These are phyloP conservation scores for Buteo buteo DNA, from an alignment of 2,113 vertebrate genomes.

Conservation along the genomic window DNA sequence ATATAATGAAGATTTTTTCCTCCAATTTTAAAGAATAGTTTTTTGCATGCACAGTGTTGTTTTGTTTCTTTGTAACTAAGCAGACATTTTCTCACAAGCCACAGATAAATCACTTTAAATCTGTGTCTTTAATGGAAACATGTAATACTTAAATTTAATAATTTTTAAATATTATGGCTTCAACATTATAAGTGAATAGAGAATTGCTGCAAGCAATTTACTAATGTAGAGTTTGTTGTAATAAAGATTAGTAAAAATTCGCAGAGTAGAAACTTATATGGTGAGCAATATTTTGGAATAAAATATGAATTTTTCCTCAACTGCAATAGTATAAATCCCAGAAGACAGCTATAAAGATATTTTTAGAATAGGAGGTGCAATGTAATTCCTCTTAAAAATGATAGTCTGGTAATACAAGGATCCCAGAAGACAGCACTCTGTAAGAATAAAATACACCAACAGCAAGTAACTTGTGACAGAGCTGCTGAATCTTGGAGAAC, in stretches of 20 bases:
- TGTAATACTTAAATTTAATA: background rate
- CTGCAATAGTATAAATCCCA: background rate
- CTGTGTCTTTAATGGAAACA: background rate
- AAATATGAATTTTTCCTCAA: background rate
- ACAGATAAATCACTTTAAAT: background rate
- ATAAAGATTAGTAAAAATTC: background rate
- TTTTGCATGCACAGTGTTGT: background rate
- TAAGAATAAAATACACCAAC: background rate
- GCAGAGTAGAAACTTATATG: background rate
- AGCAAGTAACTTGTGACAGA: background rate
- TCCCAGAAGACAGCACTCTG: background rate
- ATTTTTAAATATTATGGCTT: background rate
- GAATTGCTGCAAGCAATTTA: background rate
- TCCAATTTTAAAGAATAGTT: background rate
- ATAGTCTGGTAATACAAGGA: background rate
- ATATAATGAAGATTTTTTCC: background rate
- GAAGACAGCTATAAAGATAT: background rate
- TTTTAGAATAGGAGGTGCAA: background rate
- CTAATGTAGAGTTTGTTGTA: background rate
- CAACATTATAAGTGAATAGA: background rate
- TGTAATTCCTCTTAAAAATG: background rate
- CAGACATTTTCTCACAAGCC: background rate
- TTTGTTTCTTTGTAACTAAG: background rate
- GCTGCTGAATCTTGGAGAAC: background rate
- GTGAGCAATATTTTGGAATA: background rate